Percentiles rank a stretch among this genome's conserved stretches.
phyloP scores from a whole-genome alignment of 2,888 invertebrate genomes.

The Choristoneura rosaceana region DNA sequence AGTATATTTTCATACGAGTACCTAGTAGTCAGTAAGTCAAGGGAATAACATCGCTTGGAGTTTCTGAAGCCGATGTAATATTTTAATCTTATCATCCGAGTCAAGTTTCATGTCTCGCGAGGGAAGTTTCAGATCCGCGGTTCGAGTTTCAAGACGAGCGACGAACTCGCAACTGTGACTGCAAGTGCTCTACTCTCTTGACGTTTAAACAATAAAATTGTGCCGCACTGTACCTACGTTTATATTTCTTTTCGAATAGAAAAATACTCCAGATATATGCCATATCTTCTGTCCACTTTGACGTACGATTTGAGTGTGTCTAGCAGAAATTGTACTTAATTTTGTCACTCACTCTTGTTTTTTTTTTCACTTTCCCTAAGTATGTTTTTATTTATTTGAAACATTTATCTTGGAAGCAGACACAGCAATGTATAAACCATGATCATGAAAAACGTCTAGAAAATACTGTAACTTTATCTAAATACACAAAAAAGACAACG shows the following conservation, averaged over 20 bases:
- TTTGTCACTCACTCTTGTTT: neutral
- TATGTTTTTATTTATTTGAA: neutral
- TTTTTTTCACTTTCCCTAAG: neutral
- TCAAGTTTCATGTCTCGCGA: slow-evolving; percentile 78
- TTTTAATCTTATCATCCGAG: slow-evolving; percentile 82
- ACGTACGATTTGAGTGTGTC: too few relatives aligned
- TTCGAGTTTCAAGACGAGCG: slow-evolving; percentile 72
- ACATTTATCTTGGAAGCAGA: neutral
- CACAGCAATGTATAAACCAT: neutral
- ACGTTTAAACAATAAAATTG: slow-evolving; percentile 34
- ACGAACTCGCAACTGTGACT: slow-evolving; percentile 68
- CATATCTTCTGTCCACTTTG: too few relatives aligned
- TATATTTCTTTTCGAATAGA: neutral
- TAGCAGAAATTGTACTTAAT: too few relatives aligned
- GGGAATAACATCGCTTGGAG: slow-evolving; percentile 65
- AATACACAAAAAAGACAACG: too few relatives aligned
- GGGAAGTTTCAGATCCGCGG: slow-evolving; percentile 75
- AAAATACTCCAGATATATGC: too few relatives aligned
- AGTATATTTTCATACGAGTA: slow-evolving; percentile 45
- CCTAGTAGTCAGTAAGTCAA: slow-evolving; percentile 57
- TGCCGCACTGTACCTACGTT: neutral
- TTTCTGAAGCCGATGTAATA: slow-evolving; percentile 74
- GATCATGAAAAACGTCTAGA: too few relatives aligned
- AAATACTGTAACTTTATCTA: neutral
- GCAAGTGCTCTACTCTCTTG: slow-evolving; percentile 46